phyloP scores from a whole-genome alignment of 2,797 vertebrate genomes.

The Sebastes nivosus region DNA sequence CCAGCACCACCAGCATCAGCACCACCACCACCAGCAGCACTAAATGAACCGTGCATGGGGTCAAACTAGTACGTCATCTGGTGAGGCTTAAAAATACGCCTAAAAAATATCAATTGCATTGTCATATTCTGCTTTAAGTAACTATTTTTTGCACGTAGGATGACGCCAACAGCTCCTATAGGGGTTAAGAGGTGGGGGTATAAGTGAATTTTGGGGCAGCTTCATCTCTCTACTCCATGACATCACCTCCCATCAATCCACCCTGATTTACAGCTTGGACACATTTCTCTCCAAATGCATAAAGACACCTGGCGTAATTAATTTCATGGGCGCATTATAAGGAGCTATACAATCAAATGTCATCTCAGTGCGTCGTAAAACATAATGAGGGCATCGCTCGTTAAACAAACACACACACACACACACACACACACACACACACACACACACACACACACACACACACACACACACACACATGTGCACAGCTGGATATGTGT shows the following conservation, averaged over 20 bases:
- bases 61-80: neutral
- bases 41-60: neutral
- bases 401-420: constrained; percentile 46
- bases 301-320: constrained; percentile 6
- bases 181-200: constrained; percentile 16
- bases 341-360: constrained; percentile 26
- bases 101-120: no score
- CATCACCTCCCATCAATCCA: constrained; percentile 42
- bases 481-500: neutral
- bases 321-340: constrained; percentile 1
- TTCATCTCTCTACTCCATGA: constrained; percentile 16
- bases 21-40: neutral
- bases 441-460: constrained; percentile 22
- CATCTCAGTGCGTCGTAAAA: constrained; percentile 47
- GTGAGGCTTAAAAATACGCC: neutral
- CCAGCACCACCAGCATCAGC: constrained; percentile 73
- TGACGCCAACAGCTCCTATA: neutral
- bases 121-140: neutral
- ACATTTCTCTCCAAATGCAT: neutral
- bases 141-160: neutral
- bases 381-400: constrained; percentile 48
- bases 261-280: neutral
- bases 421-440: neutral
- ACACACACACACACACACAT: constrained; percentile 14
- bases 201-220: constrained; percentile 28